phyloP scores from a whole-genome alignment of 2,888 invertebrate species.

The Ditula angustiorana region DNA sequence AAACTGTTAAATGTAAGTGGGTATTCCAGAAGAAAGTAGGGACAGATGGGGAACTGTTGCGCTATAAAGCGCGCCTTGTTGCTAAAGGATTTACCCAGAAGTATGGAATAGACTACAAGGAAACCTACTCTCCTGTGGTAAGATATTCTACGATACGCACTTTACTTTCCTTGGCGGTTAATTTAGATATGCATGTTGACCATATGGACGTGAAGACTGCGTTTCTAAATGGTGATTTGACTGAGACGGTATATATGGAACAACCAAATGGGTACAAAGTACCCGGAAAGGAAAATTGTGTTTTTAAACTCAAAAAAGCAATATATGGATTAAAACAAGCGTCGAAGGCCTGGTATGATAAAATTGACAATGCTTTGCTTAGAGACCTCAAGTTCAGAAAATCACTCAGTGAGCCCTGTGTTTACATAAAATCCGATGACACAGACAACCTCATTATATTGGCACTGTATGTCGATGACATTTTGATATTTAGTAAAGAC shows the following conservation, averaged over 20 bases:
- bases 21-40: not conserved
- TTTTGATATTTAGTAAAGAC: not conserved
- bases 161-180: not conserved
- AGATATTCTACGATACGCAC: too few species aligned
- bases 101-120: too few species aligned
- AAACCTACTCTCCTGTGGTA: too few species aligned
- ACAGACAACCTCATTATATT: conserved; percentile 7
- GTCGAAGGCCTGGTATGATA: conserved; percentile 22
- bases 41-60: not conserved
- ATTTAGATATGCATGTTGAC: not conserved
- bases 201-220: not conserved
- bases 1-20: not conserved
- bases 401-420: not conserved
- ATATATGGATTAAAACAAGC: conserved; percentile 39
- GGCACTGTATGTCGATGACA: conserved; percentile 20
- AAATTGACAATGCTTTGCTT: conserved; percentile 34
- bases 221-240: too few species aligned
- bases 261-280: too few species aligned
- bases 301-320: conserved; percentile 34
- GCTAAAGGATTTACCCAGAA: too few species aligned
- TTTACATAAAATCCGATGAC: not conserved
- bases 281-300: too few species aligned
- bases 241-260: too few species aligned
- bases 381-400: conserved; percentile 17
- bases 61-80: too few species aligned